Base-by-base conservation (phyloP, 2,797 vertebrate species). In the Gouania willdenowi region DNA sequence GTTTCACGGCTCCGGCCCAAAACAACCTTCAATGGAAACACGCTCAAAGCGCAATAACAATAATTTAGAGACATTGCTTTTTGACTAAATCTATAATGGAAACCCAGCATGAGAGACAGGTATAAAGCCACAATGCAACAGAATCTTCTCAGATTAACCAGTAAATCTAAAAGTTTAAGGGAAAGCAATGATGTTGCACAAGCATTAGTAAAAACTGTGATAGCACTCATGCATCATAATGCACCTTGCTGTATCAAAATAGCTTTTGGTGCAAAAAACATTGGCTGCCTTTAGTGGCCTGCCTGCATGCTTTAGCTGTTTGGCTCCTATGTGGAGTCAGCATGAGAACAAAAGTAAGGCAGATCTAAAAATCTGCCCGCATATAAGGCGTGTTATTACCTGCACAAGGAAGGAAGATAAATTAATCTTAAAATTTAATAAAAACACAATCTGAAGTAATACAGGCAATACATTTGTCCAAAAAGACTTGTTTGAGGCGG, bases 311-410 rank as follows among this genome's bases (percentile, higher is more conserved):
- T 78, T 69, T 55, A 56, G 69, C 61, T 69, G 65, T 66, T 79
- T 78, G 79, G 81, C 75, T 54, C 55, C 26, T 36, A 30, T 46
- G 71, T 67, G 66, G 71, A 75, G 66, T 75, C 66, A 74, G 71
- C 64, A 56, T 36, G 38, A 68, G 67, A 79, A 70, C 68, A 72
- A 73, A 81, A 67, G 74, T 77, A 79, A 81, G 71, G 74, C 54
- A 42, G 47, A 46, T 56, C 71, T 62, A 39, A 66, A 64, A 66
- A 41, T 49, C 70, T 42, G 45, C 47, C 59, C 43, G 52, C 44
- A 69, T 44, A 71, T 59, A 71, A 73, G 71, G 33, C 32, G 41
- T 52, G 49, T 66, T 61, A 43, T 70, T 57, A 75, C 63, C 58
- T 49, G 53, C 43, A 16, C 33, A 31, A 77, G 79, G 66, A 83